These are phyloP conservation scores for Penaeus japonicus DNA, from an alignment of 1,140 invertebrate species.

Conservation along the genomic window DNA sequence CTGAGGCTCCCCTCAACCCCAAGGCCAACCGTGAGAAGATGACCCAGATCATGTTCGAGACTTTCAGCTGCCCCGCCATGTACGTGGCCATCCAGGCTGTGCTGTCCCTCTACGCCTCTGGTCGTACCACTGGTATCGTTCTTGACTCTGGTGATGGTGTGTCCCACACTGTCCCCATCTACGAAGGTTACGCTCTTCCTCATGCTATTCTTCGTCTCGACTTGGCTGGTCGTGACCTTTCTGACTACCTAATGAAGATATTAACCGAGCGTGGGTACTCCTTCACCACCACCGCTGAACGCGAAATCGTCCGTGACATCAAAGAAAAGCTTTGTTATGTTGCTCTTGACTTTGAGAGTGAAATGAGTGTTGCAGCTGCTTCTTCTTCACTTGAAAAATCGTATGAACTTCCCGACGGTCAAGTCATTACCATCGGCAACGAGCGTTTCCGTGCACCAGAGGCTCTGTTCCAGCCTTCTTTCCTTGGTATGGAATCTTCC, in stretches of 20 bases:
- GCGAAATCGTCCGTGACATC: constrained; percentile 76
- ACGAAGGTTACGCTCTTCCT: constrained; percentile 87
- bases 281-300: constrained; percentile 73
- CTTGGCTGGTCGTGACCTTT: constrained; percentile 75
- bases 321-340: no score
- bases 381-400: no score
- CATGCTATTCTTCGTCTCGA: constrained; percentile 88
- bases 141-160: constrained; percentile 93
- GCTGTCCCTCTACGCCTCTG: constrained; percentile 88
- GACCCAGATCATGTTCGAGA: constrained; percentile 93
- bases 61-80: constrained; percentile 92
- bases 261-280: constrained; percentile 76
- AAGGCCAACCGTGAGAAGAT: constrained; percentile 89
- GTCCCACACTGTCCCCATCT: constrained; percentile 92
- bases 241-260: constrained; percentile 90
- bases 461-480: constrained; percentile 66
- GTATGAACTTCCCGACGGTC: no score
- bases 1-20: constrained; percentile 88
- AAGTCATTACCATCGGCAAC: no score
- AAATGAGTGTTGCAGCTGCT: no score
- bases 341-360: no score
- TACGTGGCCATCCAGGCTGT: constrained; percentile 93
- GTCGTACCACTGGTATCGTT: constrained; percentile 93
- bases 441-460: no score
- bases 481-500: constrained; percentile 84